Base-by-base conservation (phyloP, 2,888 invertebrate genomes). In the Beris chalybata region DNA sequence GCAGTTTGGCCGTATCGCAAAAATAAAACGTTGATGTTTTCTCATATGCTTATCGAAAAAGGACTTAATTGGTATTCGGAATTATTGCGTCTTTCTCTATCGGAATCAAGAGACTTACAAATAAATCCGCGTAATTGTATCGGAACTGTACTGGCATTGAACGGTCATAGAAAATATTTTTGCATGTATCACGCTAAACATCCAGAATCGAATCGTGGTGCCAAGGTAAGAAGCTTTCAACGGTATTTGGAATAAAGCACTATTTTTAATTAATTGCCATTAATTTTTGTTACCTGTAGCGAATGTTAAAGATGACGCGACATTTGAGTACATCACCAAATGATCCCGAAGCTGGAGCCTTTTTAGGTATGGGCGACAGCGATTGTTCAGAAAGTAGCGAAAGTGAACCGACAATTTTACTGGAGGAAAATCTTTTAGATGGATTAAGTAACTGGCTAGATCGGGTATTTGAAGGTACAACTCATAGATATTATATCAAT, bases 131-230 rank as follows among this genome's bases (percentile, higher is more conserved):
- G 95, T 73, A 97, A 98, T 83, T 97, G 97, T 78, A 91, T 97
- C 52, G 98, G 98, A 64, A 96, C 96, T 4, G 97, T 99, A 67
- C 84, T 99, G 55, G 92, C 97, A 1, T 83, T 99, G 70, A 98
- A 98, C 82, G 97, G 98, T 30, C 94, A 95, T 82, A 86, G 97
- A 70, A 95, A 95, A 82, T 97, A 98, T 84, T 98, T 96, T 84
- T 97, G 96, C 80, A 96, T 99, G 85, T 99, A 97, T 83, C 98
- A 99, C 83, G 95, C 95, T 66, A 96, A 94, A 82, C 95, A 96
- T 81, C 92, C 93, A 1, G 95, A 94, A 82, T 85, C 86, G 67
- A 83, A 84, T 71, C 86, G 86, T 74, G 87, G 88, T 54, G 85
- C 86, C 64, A 89, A 88, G 85, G 89, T 88, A 78, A 71, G 71